Base-by-base conservation (phyloP, 2,797 vertebrate species). In the Perdix hodgsoniae region DNA sequence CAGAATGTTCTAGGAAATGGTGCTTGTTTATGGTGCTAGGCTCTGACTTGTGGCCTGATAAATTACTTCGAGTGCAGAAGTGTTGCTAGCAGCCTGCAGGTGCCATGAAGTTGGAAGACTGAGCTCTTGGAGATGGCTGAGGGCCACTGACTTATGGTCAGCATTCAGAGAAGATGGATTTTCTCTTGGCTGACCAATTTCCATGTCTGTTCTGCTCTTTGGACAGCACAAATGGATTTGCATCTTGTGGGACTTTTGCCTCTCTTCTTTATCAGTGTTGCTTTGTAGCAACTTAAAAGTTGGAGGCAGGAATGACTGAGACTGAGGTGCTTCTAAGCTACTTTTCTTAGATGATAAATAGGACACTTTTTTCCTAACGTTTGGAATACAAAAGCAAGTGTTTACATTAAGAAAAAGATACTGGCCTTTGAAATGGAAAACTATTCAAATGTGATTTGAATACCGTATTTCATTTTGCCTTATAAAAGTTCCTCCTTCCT, bases 371-470 rank as follows among this genome's bases (percentile, higher is more conserved):
- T 64, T 8, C 66, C 40, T 57, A 31, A 16, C 35, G 31, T 40
- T 83, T 63, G 17, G 37, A 64, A 19, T 42, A 54, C 19, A 72
- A 76, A 91, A 70, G 14, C 11, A 86, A 40, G 56, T 52, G 22
- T 63, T 92, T 92, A 33, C 8, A 5, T 52, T 63, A 70, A 54
- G 56, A 72, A 87, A 61, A 21, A 54, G 35, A 47, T 69, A 72
- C 0, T 78, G 50, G 42, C 40, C 83, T 93, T 76, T 91, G 71
- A 94, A 90, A 31, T 83, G 44, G 72, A 87, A 92, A 88, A 84
- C 57, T 47, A 70, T 88, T 91, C 88, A 39, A 66, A 19, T 69
- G 44, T 45, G 24, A 31, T 79, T 82, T 82, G 81, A 76, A 86
- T 83, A 47, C 70, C 85, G 18, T 89, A 61, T 67, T 89, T 89